Percentiles rank a stretch among this genome's conserved stretches.
phyloP scores from a whole-genome alignment of 2,888 invertebrate genomes.

The Thecophora atra region DNA sequence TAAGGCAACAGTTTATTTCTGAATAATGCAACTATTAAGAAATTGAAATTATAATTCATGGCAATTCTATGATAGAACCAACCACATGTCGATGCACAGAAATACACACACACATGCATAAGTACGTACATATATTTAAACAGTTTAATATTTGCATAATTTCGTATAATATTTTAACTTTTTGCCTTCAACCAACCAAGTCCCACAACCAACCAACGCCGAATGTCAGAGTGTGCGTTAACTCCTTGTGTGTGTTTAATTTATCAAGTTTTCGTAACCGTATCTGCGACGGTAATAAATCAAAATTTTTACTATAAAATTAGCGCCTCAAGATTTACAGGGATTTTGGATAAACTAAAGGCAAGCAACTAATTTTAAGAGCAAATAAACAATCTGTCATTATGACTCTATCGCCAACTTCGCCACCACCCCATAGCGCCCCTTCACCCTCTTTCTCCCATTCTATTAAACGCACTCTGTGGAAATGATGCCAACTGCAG shows the following conservation, averaged over 20 bases:
- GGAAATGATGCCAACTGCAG: too few species aligned
- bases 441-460: too few species aligned
- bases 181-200: background rate
- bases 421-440: background rate
- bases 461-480: too few species aligned
- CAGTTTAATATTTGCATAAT: background rate
- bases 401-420: background rate
- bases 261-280: too few species aligned
- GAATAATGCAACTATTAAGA: too few species aligned
- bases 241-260: too few species aligned
- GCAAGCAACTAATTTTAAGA: background rate
- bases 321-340: background rate
- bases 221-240: too few species aligned
- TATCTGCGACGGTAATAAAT: slow-evolving; percentile 1
- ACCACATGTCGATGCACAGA: background rate
- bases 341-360: background rate
- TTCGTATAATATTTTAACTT: background rate
- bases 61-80: background rate
- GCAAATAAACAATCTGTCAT: background rate
- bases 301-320: background rate
- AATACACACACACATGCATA: background rate
- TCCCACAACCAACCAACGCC: too few species aligned
- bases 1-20: too few species aligned
- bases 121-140: slow-evolving; percentile 4
- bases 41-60: too few species aligned